These are phyloP conservation scores for Antrozous pallidus DNA, from an alignment of 2,797 vertebrate species.

Conservation along the genomic window DNA sequence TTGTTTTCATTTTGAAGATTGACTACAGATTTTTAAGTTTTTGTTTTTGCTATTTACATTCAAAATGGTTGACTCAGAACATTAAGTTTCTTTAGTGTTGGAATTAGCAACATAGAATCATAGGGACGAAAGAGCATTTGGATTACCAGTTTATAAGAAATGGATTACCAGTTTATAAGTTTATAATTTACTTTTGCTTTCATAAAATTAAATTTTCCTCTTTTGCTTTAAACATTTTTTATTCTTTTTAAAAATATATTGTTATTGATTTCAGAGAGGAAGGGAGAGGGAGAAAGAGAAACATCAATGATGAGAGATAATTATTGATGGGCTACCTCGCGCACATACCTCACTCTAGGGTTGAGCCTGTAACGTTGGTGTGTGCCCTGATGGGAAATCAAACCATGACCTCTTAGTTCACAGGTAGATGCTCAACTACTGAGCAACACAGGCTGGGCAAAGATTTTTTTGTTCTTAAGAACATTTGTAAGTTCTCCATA, in stretches of 20 bases:
- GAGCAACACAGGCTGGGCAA: neutral
- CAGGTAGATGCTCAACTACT: no score
- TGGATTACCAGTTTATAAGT: constrained; percentile 59
- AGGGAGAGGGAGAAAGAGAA: no score
- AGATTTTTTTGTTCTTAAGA: constrained; percentile 22
- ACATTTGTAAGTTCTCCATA: neutral
- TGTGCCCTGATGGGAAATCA: no score
- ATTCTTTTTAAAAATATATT: no score
- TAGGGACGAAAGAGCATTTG: constrained; percentile 43
- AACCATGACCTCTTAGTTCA: no score
- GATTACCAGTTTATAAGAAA: constrained; percentile 60
- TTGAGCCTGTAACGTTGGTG: no score
- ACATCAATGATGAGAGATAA: no score
- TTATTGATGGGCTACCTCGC: no score
- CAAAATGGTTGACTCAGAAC: constrained; percentile 6
- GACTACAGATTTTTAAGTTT: constrained; percentile 37
- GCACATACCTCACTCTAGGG: no score
- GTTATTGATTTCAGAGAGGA: no score
- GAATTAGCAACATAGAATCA: constrained; percentile 54
- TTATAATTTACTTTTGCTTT: constrained; percentile 62
- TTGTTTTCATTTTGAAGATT: constrained; percentile 25
- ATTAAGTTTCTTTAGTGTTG: constrained; percentile 67
- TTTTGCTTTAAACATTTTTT: constrained; percentile 1
- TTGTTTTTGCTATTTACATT: constrained; percentile 55
- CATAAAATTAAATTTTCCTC: constrained; percentile 38